A percentile compares a stretch with the other conserved stretches of the same genome.
Evolutionary conservation across 2,797 vertebrate species (phyloP).

Genomic region (Tamandua tetradactyla): DNA sequence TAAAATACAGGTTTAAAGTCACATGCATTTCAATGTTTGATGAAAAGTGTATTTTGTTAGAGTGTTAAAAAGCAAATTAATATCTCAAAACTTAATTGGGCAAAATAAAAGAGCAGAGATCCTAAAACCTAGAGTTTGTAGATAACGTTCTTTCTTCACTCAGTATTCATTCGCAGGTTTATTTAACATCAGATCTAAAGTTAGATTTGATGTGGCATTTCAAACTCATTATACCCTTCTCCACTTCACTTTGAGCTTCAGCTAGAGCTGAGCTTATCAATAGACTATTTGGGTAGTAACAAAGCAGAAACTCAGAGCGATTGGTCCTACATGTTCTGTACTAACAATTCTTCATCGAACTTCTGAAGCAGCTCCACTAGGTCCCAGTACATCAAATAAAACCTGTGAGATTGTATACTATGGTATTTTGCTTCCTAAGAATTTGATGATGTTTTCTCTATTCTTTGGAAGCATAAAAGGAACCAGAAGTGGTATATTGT

Average conservation of each 20-base stretch:
- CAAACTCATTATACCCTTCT: neutral
- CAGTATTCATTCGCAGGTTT: neutral
- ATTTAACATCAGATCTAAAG: conserved; percentile 23
- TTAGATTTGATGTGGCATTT: neutral
- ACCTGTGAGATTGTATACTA: neutral
- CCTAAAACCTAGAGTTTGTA: neutral
- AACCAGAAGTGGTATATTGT: neutral
- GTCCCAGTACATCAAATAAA: neutral
- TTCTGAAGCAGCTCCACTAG: neutral
- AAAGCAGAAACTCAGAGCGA: neutral
- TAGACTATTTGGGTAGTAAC: neutral
- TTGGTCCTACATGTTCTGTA: neutral
- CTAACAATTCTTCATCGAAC: neutral
- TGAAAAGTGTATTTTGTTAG: neutral
- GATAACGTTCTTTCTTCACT: neutral
- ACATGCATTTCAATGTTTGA: neutral
- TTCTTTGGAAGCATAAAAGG: neutral
- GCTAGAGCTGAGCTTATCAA: neutral
- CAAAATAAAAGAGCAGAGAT: conserved; percentile 55
- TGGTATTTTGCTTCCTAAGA: neutral
- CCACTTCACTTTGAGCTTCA: neutral
- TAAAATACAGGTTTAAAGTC: neutral
- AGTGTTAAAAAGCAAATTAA: neutral
- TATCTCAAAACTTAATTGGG: conserved; percentile 12
- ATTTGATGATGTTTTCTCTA: neutral